Conservation (phyloP, 2,888 invertebrate genomes). For the Vesta saturnalis region DNA sequence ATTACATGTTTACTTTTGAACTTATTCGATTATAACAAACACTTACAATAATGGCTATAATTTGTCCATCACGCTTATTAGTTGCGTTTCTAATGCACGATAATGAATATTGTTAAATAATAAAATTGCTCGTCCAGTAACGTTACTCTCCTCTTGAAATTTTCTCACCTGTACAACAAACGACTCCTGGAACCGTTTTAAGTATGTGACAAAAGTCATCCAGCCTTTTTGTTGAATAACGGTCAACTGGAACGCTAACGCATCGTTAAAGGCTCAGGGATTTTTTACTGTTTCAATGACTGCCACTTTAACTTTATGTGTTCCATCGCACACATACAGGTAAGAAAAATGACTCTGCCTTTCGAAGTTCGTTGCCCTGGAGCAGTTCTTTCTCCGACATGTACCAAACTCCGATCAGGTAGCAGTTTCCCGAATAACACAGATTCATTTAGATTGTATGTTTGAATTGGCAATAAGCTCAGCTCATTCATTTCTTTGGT, state of each 20-base stretch:
- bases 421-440: conserved; percentile 27
- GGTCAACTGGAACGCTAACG: too few relatives aligned
- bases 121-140: too few relatives aligned
- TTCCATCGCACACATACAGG: conserved; percentile 4
- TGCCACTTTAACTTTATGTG: conserved; percentile 16
- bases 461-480: neutral
- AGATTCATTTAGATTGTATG: conserved; percentile 9
- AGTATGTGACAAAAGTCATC: neutral
- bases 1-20: too few relatives aligned
- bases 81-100: too few relatives aligned
- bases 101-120: too few relatives aligned
- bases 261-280: neutral
- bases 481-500: conserved; percentile 15
- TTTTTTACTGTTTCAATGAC: neutral
- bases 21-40: too few relatives aligned
- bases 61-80: too few relatives aligned
- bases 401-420: conserved; percentile 16
- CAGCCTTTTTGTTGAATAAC: neutral
- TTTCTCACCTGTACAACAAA: neutral
- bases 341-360: conserved; percentile 2
- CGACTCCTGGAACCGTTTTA: neutral
- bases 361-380: conserved; percentile 16
- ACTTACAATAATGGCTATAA: too few relatives aligned
- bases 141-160: neutral
- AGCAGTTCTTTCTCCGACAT: conserved; percentile 21